phyloP scores from a whole-genome alignment of 1,140 invertebrate species.

The Drosophila hydei region DNA sequence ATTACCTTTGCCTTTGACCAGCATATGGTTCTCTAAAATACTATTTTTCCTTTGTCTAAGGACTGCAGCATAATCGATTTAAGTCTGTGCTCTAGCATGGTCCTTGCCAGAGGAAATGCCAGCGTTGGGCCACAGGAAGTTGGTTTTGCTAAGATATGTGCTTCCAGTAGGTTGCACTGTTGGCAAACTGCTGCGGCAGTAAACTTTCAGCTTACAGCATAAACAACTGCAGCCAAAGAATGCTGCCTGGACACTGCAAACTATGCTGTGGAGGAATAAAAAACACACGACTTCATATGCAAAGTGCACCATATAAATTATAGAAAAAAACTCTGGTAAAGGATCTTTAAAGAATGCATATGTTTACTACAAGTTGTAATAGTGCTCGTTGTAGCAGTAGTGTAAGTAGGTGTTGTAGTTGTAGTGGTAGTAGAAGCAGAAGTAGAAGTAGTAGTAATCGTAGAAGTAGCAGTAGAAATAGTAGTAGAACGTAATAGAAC shows the following conservation, averaged over 20 bases:
- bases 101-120: conserved; percentile 7
- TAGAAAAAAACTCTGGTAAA: neutral
- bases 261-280: neutral
- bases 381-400: too few relatives aligned
- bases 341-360: neutral
- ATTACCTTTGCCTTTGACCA: conserved; percentile 49
- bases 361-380: neutral
- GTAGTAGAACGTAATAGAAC: too few relatives aligned
- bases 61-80: conserved; percentile 18
- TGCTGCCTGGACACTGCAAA: conserved; percentile 12
- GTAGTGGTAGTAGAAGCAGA: too few relatives aligned
- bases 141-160: conserved; percentile 19
- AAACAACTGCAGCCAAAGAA: conserved; percentile 23
- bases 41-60: neutral
- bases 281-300: conserved; percentile 3
- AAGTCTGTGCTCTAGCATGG: neutral
- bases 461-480: too few relatives aligned
- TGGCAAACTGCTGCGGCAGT: conserved; percentile 29
- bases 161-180: conserved; percentile 19
- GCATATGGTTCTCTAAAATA: conserved; percentile 10
- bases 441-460: too few relatives aligned
- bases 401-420: too few relatives aligned
- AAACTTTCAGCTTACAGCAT: conserved; percentile 29
- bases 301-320: conserved; percentile 3
- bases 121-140: conserved; percentile 16